Evolutionary conservation across 2,113 vertebrate species (phyloP).

Genomic region (Pheucticus melanocephalus): DNA sequence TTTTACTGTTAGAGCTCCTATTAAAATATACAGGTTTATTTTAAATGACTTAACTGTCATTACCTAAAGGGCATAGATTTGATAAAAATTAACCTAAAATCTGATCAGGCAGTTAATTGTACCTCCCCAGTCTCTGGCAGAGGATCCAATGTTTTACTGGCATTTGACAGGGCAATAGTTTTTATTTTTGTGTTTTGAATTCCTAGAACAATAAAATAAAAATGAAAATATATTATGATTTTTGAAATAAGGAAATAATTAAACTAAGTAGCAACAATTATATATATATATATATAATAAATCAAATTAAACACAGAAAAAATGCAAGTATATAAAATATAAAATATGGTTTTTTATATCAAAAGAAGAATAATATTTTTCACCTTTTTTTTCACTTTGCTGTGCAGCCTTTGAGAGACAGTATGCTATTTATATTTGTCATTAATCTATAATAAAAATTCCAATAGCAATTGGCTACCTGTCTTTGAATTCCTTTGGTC

Average conservation of each 20-base stretch:
- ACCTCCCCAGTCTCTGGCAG: not conserved
- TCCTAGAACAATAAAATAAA: not conserved
- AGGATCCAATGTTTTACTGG: not conserved
- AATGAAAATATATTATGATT: rapidly evolving
- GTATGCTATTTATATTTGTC: not conserved
- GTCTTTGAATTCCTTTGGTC: not conserved
- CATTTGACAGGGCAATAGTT: not conserved
- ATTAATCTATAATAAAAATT: not conserved
- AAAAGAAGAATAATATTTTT: not conserved
- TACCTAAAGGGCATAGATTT: not conserved
- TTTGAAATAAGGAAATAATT: not conserved
- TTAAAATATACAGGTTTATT: not conserved
- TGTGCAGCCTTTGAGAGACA: not conserved
- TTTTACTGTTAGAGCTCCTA: not conserved
- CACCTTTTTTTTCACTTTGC: not conserved
- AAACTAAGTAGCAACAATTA: not conserved
- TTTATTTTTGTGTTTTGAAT: not conserved
- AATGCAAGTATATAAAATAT: not conserved
- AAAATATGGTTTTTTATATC: not conserved
- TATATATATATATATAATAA: not conserved
- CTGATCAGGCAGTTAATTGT: not conserved
- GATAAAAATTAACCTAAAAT: not conserved
- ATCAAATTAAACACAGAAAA: not conserved
- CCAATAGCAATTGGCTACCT: not conserved
- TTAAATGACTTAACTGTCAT: not conserved